These are phyloP conservation scores for Drosophila erecta DNA, from an alignment of 1,140 invertebrate species.

Conservation along the genomic window DNA sequence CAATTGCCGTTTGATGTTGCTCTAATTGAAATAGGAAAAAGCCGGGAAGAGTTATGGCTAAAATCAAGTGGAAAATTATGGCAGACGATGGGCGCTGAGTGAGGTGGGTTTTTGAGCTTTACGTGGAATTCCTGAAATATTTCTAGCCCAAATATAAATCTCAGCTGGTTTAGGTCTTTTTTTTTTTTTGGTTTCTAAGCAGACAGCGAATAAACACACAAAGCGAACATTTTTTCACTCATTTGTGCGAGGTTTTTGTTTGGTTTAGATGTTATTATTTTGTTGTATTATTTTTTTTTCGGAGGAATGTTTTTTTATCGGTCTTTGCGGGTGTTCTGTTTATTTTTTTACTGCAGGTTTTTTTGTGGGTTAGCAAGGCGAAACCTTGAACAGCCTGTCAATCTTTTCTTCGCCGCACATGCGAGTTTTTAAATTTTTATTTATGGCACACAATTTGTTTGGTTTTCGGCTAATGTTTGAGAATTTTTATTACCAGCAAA, in stretches of 20 bases:
- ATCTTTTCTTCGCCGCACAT: conserved; percentile 39
- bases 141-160: conserved; percentile 27
- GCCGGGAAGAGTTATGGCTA: conserved; percentile 45
- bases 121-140: conserved; percentile 33
- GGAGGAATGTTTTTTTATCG: conserved; percentile 27
- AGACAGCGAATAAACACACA: conserved; percentile 38
- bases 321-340: conserved; percentile 64
- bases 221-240: conserved; percentile 50
- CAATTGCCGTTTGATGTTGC: conserved; percentile 68
- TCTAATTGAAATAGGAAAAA: conserved; percentile 75
- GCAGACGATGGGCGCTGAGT: conserved; percentile 17
- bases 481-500: conserved; percentile 31
- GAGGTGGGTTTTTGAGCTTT: conserved; percentile 23
- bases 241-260: conserved; percentile 42
- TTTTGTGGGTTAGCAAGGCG: conserved; percentile 75
- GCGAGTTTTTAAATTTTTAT: conserved; percentile 14
- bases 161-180: conserved; percentile 23
- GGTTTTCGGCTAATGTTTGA: conserved; percentile 21
- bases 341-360: conserved; percentile 59
- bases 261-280: conserved; percentile 29
- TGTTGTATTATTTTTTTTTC: conserved; percentile 41
- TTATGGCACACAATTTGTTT: conserved; percentile 41
- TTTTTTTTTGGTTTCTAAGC: conserved; percentile 24
- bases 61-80: conserved; percentile 45
- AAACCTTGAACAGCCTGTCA: conserved; percentile 64